Evolutionary conservation across 2,113 vertebrate genomes (phyloP), one percentile per base, ranked within the genome.

Genomic region (Ceyx cyanopectus): DNA sequence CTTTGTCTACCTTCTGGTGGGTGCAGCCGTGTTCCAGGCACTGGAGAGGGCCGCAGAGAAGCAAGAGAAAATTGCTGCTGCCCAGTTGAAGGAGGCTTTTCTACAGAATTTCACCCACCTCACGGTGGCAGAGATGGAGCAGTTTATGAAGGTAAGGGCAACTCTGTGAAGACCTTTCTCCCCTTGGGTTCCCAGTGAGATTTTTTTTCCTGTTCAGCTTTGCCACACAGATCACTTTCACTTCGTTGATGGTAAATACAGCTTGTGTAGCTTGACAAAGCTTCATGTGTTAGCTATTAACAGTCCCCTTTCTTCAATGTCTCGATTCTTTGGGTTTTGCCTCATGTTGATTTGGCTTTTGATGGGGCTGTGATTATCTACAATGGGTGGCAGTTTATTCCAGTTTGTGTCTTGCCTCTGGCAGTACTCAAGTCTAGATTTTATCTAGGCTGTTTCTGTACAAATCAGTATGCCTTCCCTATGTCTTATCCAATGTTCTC

Each of bases 141-240:
- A 89, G 37, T 97, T 98, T 72, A 81, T 98, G 90, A 66, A 96
- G 94, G 97, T 98, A 91, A 94, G 96, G 27, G 46, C 45, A 30
- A 54, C 60, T 27, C 46, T 19, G 29, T 0, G 0, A 77, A 94
- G 26, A 24, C 19, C 8, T 72, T 85, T 65, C 27, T 65, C 21
- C 43, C 60, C 56, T 27, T 27, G 57, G 7, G 69, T 89, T 85
- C 13, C 23, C 37, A 3, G 5, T 23, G 9, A 66, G 41, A 19
- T 19, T 14, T 27, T 58, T 24, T 68, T 92, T 65, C 32, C n/a
- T 54, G 1, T 9, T 66, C 68, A 45, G 54, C 46, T 32, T 60
- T 30, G 16, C 41, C 50, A 2, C 16, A 6, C 6, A 21, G 26
- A 20, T n/a, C 13, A 50, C 34, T 76, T 57, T 66, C 24, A 5